Percentiles rank a stretch among this genome's conserved stretches.
Evolutionary conservation across 2,797 vertebrate genomes (phyloP).

Genomic region (Cetoscarus ocellatus): DNA sequence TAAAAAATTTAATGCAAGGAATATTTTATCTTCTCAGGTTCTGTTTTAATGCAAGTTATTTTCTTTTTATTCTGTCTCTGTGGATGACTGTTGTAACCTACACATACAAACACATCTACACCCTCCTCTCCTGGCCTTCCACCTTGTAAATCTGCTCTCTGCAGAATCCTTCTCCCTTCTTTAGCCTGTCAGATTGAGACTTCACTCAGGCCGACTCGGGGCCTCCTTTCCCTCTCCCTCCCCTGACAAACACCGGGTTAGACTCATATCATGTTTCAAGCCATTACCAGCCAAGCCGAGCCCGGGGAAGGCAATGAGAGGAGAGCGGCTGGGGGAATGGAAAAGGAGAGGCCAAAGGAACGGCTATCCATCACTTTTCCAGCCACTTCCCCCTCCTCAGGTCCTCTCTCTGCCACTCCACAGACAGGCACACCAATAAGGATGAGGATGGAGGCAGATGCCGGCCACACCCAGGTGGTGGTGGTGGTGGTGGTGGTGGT

Average conservation of each 20-base stretch:
- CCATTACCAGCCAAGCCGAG: slow-evolving; percentile 80
- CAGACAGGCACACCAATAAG: slow-evolving; percentile 50
- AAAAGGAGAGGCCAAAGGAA: slow-evolving; percentile 54
- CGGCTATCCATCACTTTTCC: slow-evolving; percentile 73
- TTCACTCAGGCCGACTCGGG: slow-evolving; percentile 29
- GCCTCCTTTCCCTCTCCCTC: slow-evolving; percentile 52
- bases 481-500: too few species aligned
- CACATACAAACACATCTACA: neutral
- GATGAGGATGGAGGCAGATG: slow-evolving; percentile 27
- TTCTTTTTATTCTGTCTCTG: too few species aligned
- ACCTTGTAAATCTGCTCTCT: slow-evolving; percentile 58
- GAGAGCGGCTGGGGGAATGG: slow-evolving; percentile 53
- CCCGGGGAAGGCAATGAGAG: slow-evolving; percentile 68
- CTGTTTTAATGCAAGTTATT: too few species aligned
- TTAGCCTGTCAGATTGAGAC: slow-evolving; percentile 62
- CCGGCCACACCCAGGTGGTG: slow-evolving; percentile 46
- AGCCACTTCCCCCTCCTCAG: slow-evolving; percentile 18
- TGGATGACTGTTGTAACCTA: neutral
- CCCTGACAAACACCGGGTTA: slow-evolving; percentile 60
- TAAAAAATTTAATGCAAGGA: neutral
- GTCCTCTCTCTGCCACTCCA: slow-evolving; percentile 53
- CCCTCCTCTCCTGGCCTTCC: neutral
- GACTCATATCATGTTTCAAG: slow-evolving; percentile 80
- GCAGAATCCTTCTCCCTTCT: slow-evolving; percentile 45
- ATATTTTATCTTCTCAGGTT: too few species aligned